Base-by-base conservation (phyloP, 2,888 invertebrate genomes). In the Nemapogon koenigi region DNA sequence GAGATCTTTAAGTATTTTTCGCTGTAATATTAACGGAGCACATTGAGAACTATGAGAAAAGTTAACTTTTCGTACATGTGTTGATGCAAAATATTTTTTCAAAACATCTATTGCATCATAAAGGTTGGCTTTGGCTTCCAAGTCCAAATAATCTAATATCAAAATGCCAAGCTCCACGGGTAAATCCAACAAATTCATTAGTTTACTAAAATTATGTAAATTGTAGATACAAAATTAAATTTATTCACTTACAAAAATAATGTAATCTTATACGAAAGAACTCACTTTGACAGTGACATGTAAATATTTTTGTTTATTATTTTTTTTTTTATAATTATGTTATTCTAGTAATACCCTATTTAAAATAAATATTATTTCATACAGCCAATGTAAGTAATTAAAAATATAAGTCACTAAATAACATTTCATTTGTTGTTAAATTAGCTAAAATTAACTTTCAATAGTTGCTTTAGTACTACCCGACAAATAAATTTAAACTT, bases 31-130 rank as follows among this genome's bases (percentile, higher is more conserved):
- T 17, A 49, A 49, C 3, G 44, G 46, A 8, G 50, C 48, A 8
- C 54, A 57, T 3, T 53, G 2, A 3, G 44, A 46, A 17, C 48
- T 55, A 43, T 52, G 46, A 11, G 58, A 54, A 8, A 60, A 37
- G 28, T 44, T 36, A 4, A 55, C 43, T 16, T 37, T 50, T 11
- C 47, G 51, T 22, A 56, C 13, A 13, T 53, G 52, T 25, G 51
- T 48, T 22, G 57, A 50, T 16, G 49, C 48, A 30, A 59, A 56
- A 37, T 50, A 55, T 10, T 45, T 44, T 14, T 53, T 47, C 6
- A 59, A 37, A 7, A 44, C 47, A 16, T 33, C 35, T 18, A 47
- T 49, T 46, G n/a, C n/a, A n/a, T 47, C 47, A 31, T 55, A 56
- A 3, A 46, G 37, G 36, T 44, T 49, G 16, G 53, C 50, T 47